Evolutionary conservation across 2,113 vertebrate species (phyloP).

Genomic region (Anguilla rostrata): DNA sequence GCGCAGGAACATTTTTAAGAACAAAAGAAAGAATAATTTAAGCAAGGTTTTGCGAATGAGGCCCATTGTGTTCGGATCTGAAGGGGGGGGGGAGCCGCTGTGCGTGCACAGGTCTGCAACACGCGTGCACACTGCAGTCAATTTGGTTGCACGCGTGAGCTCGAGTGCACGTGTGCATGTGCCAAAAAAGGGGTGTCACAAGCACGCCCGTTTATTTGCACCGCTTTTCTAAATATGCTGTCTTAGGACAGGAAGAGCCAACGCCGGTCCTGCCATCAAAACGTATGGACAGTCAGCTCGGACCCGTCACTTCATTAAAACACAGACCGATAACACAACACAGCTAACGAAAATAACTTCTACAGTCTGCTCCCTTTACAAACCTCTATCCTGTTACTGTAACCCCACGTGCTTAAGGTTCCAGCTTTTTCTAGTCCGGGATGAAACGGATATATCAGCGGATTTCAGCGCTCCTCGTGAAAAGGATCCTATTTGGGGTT

Average conservation of each 20-base stretch:
- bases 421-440: slow-evolving; percentile 43
- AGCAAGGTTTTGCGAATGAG: no score
- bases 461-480: slow-evolving; percentile 42
- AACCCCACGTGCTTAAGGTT: slow-evolving; percentile 39
- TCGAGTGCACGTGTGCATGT: background rate
- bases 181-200: background rate
- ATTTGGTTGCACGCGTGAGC: background rate
- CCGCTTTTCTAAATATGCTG: background rate
- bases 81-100: background rate
- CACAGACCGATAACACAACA: background rate
- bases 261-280: background rate
- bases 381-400: slow-evolving; percentile 32
- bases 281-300: background rate
- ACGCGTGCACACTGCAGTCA: background rate
- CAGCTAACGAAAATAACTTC: background rate
- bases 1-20: no score
- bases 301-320: background rate
- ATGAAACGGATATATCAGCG: slow-evolving; percentile 42
- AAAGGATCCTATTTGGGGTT: slow-evolving; percentile 47
- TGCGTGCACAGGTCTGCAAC: background rate
- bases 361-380: background rate
- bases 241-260: background rate
- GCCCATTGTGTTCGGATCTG: background rate
- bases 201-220: background rate
- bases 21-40: no score